Evolutionary conservation across 2,113 vertebrate genomes (phyloP), one percentile per base, ranked within the genome.

Genomic region (Cryptotis parvus): DNA sequence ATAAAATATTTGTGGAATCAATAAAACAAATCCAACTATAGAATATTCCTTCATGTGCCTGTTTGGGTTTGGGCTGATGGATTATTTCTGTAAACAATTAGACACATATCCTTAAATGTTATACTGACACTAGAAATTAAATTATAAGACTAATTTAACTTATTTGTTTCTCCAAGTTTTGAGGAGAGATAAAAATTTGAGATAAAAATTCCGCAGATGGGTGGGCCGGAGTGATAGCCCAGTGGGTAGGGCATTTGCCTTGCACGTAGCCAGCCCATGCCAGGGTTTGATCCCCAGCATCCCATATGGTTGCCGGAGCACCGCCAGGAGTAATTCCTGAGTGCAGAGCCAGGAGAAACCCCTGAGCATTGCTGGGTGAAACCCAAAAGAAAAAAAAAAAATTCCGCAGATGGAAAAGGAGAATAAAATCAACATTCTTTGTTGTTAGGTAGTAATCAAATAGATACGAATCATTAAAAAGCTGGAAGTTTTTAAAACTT

Each of bases 1-100:
- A 52, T 77, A 73, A 91, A 70, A 52, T 92, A 81, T 91, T 84
- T 80, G 39, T 61, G 69, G 70, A 89, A 65, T 87, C 29, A 87
- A 65, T 87, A 45, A 89, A 79, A 74, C 15, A 84, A 29, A 89
- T 63, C 24, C 1, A 83, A 49, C 89, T 76, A 92, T 29, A 77
- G 27, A 88, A 22, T 79, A 79, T 41, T 84, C 29, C 27, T 91
- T 81, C 77, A 74, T 68, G 20, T 63, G 33, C 9, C 43, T 91
- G 14, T 70, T 65, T 80, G 63, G 87, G n/a, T 69, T 7, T 22
- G 58, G 7, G 35, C 58, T 93, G 15, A 39, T 31, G 87, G 35
- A 74, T 84, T 55, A 70, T 27, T 86, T 90, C 74, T 78, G 37
- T 89, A 89, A 91, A 87, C 31, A 90, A 84, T 6, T 33, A 80